phyloP scores from a whole-genome alignment of 2,113 vertebrate species.

The Forbesichthys papilliferus region DNA sequence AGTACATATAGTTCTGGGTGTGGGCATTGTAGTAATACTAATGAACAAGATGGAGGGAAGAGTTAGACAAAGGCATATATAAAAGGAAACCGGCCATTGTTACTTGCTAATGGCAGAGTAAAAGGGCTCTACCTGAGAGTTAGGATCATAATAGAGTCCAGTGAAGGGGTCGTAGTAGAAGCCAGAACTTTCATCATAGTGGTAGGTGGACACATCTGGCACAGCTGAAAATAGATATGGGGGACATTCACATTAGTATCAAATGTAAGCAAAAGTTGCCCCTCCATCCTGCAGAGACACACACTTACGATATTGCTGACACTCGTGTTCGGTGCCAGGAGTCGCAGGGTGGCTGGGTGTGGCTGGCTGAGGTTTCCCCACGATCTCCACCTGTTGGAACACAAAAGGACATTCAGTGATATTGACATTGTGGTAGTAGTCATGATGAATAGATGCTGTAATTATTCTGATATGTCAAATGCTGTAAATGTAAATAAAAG shows the following conservation, averaged over 20 bases:
- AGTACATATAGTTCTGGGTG: slow-evolving; percentile 89
- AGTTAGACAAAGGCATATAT: slow-evolving; percentile 4
- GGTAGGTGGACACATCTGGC: slow-evolving; percentile 89
- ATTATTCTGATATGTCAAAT: too few relatives aligned
- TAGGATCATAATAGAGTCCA: slow-evolving; percentile 88
- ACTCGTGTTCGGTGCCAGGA: slow-evolving; percentile 74
- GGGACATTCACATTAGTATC: not conserved
- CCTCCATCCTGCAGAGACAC: not conserved
- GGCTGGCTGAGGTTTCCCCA: slow-evolving; percentile 77
- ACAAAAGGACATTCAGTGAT: not conserved
- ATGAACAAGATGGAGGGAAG: not conserved
- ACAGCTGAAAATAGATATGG: slow-evolving; percentile 73
- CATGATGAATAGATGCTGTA: too few relatives aligned
- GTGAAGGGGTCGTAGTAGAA: slow-evolving; percentile 90
- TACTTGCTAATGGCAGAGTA: not conserved
- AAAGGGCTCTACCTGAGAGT: slow-evolving; percentile 80
- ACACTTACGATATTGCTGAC: slow-evolving; percentile 77
- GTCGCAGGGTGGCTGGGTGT: slow-evolving; percentile 68
- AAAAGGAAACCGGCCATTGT: not conserved
- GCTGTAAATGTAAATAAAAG: too few relatives aligned
- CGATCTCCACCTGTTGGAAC: slow-evolving; percentile 65
- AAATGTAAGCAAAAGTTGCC: not conserved
- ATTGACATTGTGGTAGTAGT: too few relatives aligned
- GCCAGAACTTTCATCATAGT: slow-evolving; percentile 87
- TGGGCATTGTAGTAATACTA: slow-evolving; percentile 91